Conservation (phyloP, 2,888 invertebrate genomes). For the Campoplex capitator region DNA sequence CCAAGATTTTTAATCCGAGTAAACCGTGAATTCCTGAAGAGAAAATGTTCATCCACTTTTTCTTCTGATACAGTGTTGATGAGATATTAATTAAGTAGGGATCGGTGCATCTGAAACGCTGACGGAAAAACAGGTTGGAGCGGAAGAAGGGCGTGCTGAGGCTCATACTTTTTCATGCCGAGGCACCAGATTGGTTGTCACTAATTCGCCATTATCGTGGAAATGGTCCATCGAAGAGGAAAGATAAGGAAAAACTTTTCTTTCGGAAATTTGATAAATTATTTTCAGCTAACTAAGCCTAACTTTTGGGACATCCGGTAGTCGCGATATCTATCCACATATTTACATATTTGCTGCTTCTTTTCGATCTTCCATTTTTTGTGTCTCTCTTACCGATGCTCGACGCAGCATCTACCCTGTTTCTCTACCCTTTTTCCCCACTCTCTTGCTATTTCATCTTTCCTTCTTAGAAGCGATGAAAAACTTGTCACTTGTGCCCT, state of each 20-base stretch:
- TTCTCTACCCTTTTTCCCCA: constrained; percentile 9
- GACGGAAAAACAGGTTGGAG: background rate
- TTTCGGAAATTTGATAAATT: background rate
- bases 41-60: background rate
- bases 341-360: constrained; percentile 15
- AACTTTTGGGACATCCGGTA: background rate
- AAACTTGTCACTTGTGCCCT: constrained; percentile 62
- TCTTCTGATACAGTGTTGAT: background rate
- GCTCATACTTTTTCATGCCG: background rate
- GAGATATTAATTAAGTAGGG: background rate
- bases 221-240: background rate
- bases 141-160: background rate
- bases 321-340: constrained; percentile 2
- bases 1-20: background rate
- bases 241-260: background rate
- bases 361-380: constrained; percentile 33
- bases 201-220: background rate
- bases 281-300: background rate
- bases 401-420: background rate
- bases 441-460: constrained; percentile 5
- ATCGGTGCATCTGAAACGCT: background rate
- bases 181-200: background rate
- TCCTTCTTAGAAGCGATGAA: constrained; percentile 31
- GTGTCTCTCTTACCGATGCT: constrained; percentile 18
- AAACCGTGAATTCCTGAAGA: background rate